Evolutionary conservation across 92 coral and sea anemone genomes (phyloP).

Genomic region (Meandrina meandrites): DNA sequence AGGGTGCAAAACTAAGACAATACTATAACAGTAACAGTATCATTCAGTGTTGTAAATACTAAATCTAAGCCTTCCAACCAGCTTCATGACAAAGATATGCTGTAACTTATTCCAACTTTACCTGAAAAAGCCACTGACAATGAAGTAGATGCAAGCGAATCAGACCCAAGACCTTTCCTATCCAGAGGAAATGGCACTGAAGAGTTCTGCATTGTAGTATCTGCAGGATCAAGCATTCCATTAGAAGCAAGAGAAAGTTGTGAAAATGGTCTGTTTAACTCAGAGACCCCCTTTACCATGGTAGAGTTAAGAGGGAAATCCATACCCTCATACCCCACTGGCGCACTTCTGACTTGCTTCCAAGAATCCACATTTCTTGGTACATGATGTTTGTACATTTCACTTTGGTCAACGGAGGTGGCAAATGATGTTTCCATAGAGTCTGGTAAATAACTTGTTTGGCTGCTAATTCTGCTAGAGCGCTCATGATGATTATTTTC

Average conservation of each 20-base stretch:
- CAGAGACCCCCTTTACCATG: conserved; percentile 3
- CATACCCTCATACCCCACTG: not conserved
- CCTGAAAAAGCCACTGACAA: conserved; percentile 86
- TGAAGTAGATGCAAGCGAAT: conserved; percentile 81
- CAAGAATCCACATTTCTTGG: not conserved
- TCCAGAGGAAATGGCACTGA: not conserved
- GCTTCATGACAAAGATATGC: not conserved
- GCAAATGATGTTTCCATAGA: not conserved
- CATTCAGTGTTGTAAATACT: no score
- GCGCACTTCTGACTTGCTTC: not conserved
- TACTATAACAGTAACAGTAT: no score
- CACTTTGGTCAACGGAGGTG: not conserved
- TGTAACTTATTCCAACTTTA: conserved; percentile 23
- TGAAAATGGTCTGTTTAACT: conserved; percentile 25
- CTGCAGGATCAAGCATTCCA: conserved; percentile 2
- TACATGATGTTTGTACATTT: not conserved
- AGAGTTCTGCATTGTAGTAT: not conserved
- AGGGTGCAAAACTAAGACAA: no score
- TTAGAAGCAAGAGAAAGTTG: conserved; percentile 25
- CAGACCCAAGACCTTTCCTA: conserved; percentile 24
- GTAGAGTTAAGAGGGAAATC: conserved; percentile 26
- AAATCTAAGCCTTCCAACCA: no score
- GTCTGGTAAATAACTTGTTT: not conserved
- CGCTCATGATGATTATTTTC: not conserved
- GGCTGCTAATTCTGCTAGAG: not conserved